Conservation (phyloP, 2,113 vertebrate species). For the Murina feae region DNA sequence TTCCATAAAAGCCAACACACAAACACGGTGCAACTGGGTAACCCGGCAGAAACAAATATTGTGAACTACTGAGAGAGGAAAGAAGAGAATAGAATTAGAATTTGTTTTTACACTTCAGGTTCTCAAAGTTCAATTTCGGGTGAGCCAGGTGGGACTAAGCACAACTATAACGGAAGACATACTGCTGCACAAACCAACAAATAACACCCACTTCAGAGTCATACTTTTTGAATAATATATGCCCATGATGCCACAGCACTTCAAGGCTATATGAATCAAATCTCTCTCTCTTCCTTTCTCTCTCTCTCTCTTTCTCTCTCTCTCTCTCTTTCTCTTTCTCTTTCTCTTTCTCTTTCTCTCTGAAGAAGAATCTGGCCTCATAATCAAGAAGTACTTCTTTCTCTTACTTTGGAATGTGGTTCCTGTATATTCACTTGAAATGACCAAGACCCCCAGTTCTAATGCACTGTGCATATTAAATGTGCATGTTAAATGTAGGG, state of each 20-base stretch:
- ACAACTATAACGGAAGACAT: background rate
- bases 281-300: too few relatives aligned
- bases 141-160: background rate
- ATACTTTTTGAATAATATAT: background rate
- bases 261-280: background rate
- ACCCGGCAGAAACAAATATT: background rate
- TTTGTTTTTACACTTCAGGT: background rate
- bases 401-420: background rate
- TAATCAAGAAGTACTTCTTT: background rate
- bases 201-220: background rate
- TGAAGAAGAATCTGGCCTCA: background rate
- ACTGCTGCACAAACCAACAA: background rate
- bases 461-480: background rate
- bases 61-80: background rate
- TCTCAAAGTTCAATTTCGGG: background rate
- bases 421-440: background rate
- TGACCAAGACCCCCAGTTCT: background rate
- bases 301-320: too few relatives aligned
- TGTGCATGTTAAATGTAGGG: background rate
- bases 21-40: background rate
- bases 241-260: background rate
- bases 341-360: too few relatives aligned
- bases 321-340: too few relatives aligned
- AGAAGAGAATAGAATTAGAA: background rate
- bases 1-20: background rate